Base-by-base conservation (phyloP, 2,888 invertebrate genomes). In the Morpho deidamia region DNA sequence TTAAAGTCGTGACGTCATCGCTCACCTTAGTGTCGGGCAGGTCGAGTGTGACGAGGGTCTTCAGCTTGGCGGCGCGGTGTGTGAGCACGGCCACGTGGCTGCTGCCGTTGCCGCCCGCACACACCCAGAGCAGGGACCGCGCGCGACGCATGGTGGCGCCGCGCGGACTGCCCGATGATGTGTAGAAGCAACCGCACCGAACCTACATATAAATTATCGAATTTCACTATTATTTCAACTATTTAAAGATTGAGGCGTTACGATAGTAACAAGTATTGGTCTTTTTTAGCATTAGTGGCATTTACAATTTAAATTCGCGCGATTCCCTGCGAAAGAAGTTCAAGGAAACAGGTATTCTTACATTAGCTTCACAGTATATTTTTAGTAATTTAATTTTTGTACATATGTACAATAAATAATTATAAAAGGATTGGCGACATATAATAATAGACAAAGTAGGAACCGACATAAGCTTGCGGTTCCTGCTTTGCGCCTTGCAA, bases 171-270 rank as follows among this genome's bases (percentile, higher is more conserved):
- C 82, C 81, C 11, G 63, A 53, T 83, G 75, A 93, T 68, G 94
- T 94, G 83, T 96, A 96, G 88, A 95, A 97, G 76, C 96, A 97
- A 33, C 97, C 97, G 91, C 96, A 97, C 75, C 95, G 95, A 61
- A 96, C 96, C 96, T 96, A 72, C 70, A 3, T 46, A 39, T 38
- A n/a, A 10, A 41, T 38, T 49, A 33, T n/a, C 44, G 14, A 11
- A 8, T 42, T 14, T 2, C 11, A 7, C 4, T 4, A 39, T 8
- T 7, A 35, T 34, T 37, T 12, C 8, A 8, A 35, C 4, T 4
- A 14, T 14, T 14, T 14, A 14, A 2, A 14, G 14, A 14, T 14
- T 14, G 1, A 14, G 14, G 7, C 8, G 11, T 11, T 12, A 33
- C 11, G 11, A 33, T 11, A 7, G 39, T n/a, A 8, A 35, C 10